phyloP scores from a whole-genome alignment of 2,888 invertebrate species.

The Caenorhabditis sp. region DNA sequence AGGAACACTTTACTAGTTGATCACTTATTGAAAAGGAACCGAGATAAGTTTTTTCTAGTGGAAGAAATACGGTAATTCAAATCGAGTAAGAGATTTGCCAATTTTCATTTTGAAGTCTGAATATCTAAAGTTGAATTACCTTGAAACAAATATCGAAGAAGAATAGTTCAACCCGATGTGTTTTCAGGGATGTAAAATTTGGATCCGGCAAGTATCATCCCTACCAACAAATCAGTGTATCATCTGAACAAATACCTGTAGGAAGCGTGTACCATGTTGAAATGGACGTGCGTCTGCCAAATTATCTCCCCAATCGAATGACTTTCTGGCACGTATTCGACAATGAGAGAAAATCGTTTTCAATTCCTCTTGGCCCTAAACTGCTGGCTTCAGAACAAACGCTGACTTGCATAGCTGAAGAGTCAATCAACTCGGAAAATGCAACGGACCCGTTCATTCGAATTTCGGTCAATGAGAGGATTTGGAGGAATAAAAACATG shows the following conservation, averaged over 20 bases:
- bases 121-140: no score
- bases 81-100: no score
- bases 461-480: slow-evolving; percentile 1
- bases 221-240: slow-evolving; percentile 17
- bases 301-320: neutral
- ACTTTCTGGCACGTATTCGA: slow-evolving; percentile 39
- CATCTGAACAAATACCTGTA: neutral
- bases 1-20: no score
- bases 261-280: neutral
- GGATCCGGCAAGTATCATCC: neutral
- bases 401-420: neutral
- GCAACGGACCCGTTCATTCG: neutral
- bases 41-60: no score
- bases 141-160: no score
- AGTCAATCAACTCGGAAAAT: neutral
- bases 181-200: neutral
- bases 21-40: no score
- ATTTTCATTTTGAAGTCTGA: no score
- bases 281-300: slow-evolving; percentile 2
- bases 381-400: neutral
- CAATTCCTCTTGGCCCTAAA: slow-evolving; percentile 22
- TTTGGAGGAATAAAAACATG: slow-evolving; percentile 12
- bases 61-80: no score
- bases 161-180: no score
- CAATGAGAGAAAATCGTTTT: neutral